phyloP scores from a whole-genome alignment of 2,888 invertebrate species.

The Nomada fabriciana region DNA sequence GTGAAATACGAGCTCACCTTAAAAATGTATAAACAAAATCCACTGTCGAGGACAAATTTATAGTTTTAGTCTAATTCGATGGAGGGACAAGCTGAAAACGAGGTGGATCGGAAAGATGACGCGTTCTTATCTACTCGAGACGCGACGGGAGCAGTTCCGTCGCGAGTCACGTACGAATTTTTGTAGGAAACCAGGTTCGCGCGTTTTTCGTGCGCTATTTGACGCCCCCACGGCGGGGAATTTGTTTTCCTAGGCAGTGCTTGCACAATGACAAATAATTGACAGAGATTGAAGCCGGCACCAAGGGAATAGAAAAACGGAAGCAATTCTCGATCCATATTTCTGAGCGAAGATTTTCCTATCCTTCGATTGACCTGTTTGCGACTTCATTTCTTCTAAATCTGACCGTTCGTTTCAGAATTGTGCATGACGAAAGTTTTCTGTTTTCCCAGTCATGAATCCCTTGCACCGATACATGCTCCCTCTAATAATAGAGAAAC shows the following conservation, averaged over 20 bases:
- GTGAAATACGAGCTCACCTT: not conserved
- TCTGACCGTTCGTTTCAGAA: too few species aligned
- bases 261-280: conserved; percentile 44
- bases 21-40: too few species aligned
- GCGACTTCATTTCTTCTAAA: too few species aligned
- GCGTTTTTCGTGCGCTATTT: conserved; percentile 35
- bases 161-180: conserved; percentile 70
- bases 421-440: too few species aligned
- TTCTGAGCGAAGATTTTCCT: not conserved
- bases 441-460: not conserved
- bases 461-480: not conserved
- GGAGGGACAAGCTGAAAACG: conserved; percentile 8
- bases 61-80: not conserved
- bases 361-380: too few species aligned
- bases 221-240: conserved; percentile 40
- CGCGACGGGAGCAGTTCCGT: conserved; percentile 58
- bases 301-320: not conserved
- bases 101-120: conserved; percentile 66
- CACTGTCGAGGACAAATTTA: not conserved
- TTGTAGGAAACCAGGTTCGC: conserved; percentile 51
- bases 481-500: conserved; percentile 14
- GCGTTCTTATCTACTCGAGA: conserved; percentile 68
- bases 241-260: conserved; percentile 52
- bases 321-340: conserved; percentile 9
- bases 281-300: conserved; percentile 9